Base-by-base conservation (phyloP, 2,113 vertebrate genomes). In the Herpailurus yagouaroundi region DNA sequence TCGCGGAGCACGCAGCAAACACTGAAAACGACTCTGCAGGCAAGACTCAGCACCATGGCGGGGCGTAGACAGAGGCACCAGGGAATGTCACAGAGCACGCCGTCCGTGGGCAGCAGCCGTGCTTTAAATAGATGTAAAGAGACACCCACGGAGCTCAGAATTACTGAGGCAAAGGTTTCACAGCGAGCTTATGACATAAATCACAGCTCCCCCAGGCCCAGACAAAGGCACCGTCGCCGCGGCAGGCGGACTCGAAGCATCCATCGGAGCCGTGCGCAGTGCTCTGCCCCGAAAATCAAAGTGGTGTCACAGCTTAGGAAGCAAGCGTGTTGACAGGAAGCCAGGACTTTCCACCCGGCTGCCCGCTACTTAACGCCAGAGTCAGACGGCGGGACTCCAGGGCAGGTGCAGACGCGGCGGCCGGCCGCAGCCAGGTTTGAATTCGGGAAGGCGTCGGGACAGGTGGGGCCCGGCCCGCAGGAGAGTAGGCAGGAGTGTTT, bases 101-200 rank as follows among this genome's bases (percentile, higher is more conserved):
- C 4, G 33, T 68, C 92, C 4, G 4, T 80, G 96, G 82, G 91
- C 96, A 83, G 50, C 96, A 68, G 91, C 91, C 38, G 21, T 27
- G 23, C 93, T 91, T 85, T 91, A 91, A 91, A 89, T 84, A 97
- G 97, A 94, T 96, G 94, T 96, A 63, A 94, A 60, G 92, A 96
- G 97, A 97, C 94, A 64, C 94, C 97, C 92, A 16, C 33, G 95
- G 97, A 73, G 95, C 87, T 73, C 79, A 36, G 96, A 97, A 95
- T 96, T 87, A 89, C 94, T 19, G 95, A 97, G 95, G 95, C 94
- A 96, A 97, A 96, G 97, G 87, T 79, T 92, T 94, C 96, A 52
- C 92, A 93, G 97, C 9, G 50, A 91, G 96, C 95, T 25, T 2
- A 14, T n/a, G 97, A 89, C 96, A 98, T 95, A 97, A 95, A 96